phyloP scores from a whole-genome alignment of 2,888 invertebrate genomes.

The Pasiphila rectangulata region DNA sequence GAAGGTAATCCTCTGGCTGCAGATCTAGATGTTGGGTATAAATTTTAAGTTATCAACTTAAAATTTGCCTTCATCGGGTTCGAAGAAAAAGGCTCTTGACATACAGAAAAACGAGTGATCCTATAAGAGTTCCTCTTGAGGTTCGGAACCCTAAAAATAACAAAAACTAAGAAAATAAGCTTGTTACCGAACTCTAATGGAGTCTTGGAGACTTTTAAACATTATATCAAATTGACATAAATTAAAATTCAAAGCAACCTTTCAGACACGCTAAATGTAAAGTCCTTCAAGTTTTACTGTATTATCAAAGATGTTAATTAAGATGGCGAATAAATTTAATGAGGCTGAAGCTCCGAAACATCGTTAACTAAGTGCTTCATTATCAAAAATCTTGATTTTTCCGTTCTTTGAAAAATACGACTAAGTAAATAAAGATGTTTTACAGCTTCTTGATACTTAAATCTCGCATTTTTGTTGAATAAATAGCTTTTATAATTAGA shows the following conservation, averaged over 20 bases:
- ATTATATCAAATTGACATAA: slow-evolving; percentile 25
- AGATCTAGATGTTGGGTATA: too few relatives aligned
- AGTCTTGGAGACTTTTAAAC: slow-evolving; percentile 4
- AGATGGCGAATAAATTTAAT: slow-evolving; percentile 55
- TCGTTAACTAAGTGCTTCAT: slow-evolving; percentile 51
- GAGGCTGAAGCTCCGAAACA: slow-evolving; percentile 47
- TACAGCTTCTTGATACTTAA: slow-evolving; percentile 10
- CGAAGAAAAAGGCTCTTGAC: too few relatives aligned
- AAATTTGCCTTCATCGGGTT: too few relatives aligned
- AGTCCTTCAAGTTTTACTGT: slow-evolving; percentile 40
- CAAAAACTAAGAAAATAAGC: slow-evolving; percentile 20
- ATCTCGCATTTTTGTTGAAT: too few relatives aligned
- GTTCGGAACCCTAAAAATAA: too few relatives aligned
- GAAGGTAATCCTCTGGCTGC: too few relatives aligned
- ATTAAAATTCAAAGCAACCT: slow-evolving; percentile 26
- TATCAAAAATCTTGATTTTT: slow-evolving; percentile 47
- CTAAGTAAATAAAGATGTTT: slow-evolving; percentile 33
- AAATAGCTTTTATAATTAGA: too few relatives aligned
- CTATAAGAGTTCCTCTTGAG: too few relatives aligned
- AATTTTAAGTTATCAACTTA: too few relatives aligned
- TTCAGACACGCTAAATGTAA: slow-evolving; percentile 34
- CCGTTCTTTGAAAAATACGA: slow-evolving; percentile 36
- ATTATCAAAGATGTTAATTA: slow-evolving; percentile 47
- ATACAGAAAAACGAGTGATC: too few relatives aligned
- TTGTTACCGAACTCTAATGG: slow-evolving; percentile 20